Conservation (phyloP, 2,113 vertebrate species). For the Hippocampus comes region DNA sequence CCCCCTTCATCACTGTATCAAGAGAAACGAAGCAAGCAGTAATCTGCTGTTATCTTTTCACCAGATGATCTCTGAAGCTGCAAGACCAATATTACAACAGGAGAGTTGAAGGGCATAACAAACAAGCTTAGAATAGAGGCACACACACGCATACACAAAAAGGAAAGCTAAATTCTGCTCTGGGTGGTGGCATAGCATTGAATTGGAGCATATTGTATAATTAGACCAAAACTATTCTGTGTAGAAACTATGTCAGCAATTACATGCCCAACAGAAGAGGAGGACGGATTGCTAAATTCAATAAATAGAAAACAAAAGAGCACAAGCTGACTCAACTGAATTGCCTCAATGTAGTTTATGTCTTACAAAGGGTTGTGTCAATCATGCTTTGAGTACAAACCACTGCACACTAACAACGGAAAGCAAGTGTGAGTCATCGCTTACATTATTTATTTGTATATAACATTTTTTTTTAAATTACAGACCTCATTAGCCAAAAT, state of each 20-base stretch:
- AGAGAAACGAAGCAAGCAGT: constrained; percentile 23
- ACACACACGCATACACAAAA: background rate
- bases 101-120: constrained; percentile 42
- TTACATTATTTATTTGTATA: background rate
- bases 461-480: background rate
- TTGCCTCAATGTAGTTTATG: background rate
- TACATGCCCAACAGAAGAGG: constrained; percentile 56
- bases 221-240: constrained; percentile 35
- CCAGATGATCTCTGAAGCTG: constrained; percentile 24
- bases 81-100: constrained; percentile 35
- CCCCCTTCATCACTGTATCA: constrained; percentile 11
- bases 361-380: constrained; percentile 1
- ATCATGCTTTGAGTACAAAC: constrained; percentile 3
- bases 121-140: constrained; percentile 18
- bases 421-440: background rate
- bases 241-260: constrained; percentile 32
- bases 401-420: background rate
- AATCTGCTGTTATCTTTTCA: constrained; percentile 30
- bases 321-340: background rate
- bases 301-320: background rate
- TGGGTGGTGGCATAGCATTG: constrained; percentile 47
- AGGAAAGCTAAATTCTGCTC: constrained; percentile 16
- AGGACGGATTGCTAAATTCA: constrained; percentile 4
- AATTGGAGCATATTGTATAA: constrained; percentile 25
- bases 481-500: background rate